Base-by-base conservation (phyloP, 2,888 invertebrate genomes). In the Acleris cristana region DNA sequence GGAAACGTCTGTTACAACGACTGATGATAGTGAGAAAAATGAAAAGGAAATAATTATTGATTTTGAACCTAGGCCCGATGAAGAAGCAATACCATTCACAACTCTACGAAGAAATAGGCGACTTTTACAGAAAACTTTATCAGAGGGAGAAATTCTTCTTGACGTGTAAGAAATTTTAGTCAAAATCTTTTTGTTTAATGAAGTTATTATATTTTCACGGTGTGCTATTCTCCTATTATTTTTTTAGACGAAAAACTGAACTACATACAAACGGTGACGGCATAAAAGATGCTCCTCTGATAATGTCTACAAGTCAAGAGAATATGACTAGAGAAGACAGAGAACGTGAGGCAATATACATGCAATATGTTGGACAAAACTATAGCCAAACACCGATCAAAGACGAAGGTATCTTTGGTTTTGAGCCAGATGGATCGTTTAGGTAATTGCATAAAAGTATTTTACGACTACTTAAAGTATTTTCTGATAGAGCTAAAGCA, bases 41-140 rank as follows among this genome's bases (percentile, higher is more conserved):
- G 96, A 96, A 82, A 95, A 95, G 75, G 97, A 97, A 88, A 97
- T 97, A 65, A 95, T 97, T 71, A 97, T 97, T 73, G 96, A 97
- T 82, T 97, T 97, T 83, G 97, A 97, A 86, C 97, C 97, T 7
- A 94, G 95, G 71, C 89, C 95, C 16, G 94, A 94, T 61, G 94
- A 94, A 53, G 94, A 94, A 73, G 95, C 95, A 19, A 95, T 95
- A 62, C 94, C 94, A 61, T 94, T 94, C 62, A 94, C 94, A 69
- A 94, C 94, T 4, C 75, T 91, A 52, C 79, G 83, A 44, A 92
- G 93, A 80, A 92, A 90, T 72, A 93, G 90, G 76, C 92, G 89
- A 76, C 86, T 86, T 82, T 87, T 96, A 69, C 95, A 95, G 69
- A 97, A 97, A 90, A 96, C 97, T 0, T 91, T 96, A 70, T 97